Evolutionary conservation across 2,797 vertebrate genomes (phyloP).

Genomic region (Helicolenus hilgendorfi): DNA sequence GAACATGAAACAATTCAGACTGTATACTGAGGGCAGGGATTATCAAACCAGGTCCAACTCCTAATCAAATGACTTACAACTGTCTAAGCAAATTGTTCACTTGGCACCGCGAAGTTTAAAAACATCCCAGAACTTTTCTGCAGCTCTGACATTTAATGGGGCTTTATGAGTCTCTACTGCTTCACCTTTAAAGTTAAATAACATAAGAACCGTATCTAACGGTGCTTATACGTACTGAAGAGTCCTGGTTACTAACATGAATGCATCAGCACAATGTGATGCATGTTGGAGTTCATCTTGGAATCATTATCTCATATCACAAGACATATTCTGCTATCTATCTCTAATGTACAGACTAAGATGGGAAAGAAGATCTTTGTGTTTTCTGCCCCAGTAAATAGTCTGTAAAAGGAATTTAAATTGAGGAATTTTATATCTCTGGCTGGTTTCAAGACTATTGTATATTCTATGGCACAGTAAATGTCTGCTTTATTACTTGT

Average conservation of each 20-base stretch:
- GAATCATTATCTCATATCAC: not conserved
- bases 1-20: constrained; percentile 50
- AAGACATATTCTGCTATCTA: not conserved
- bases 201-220: not conserved
- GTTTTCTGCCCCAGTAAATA: not conserved
- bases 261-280: not conserved
- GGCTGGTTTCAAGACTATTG: not conserved
- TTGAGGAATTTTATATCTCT: not conserved
- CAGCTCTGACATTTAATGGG: constrained; percentile 17
- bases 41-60: constrained; percentile 51
- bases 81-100: constrained; percentile 37
- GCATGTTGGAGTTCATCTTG: not conserved
- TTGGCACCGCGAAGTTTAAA: constrained; percentile 27
- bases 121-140: constrained; percentile 44
- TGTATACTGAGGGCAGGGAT: constrained; percentile 27
- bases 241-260: not conserved
- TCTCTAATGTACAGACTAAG: not conserved
- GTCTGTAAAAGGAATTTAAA: not conserved
- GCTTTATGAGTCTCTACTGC: constrained; percentile 12
- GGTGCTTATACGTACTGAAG: not conserved
- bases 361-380: not conserved
- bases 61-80: constrained; percentile 56
- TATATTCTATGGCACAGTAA: not conserved
- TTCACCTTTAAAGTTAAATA: not conserved
- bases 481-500: not conserved